Percentiles rank a stretch among this genome's conserved stretches.
phyloP scores from a whole-genome alignment of 2,797 vertebrate species.

The Protonibea diacanthus region DNA sequence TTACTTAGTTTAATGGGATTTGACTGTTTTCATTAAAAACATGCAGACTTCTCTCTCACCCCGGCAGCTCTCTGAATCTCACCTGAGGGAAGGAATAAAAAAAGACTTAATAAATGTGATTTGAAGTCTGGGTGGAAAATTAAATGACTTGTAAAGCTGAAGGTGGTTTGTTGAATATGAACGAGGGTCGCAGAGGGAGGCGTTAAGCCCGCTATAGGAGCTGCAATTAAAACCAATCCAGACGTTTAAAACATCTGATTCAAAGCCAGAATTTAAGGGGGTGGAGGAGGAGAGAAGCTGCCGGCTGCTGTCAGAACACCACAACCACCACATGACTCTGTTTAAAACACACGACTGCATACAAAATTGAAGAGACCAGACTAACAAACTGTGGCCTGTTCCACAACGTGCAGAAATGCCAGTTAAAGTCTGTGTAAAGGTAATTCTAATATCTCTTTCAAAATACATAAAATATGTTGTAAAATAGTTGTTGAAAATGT shows the following conservation, averaged over 20 bases:
- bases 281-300: conserved; percentile 6
- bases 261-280: conserved; percentile 8
- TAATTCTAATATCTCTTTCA: no score
- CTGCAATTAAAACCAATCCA: conserved; percentile 43
- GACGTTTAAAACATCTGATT: conserved; percentile 23
- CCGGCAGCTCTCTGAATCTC: neutral
- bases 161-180: conserved; percentile 42
- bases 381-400: neutral
- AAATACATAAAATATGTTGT: no score
- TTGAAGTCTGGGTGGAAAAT: conserved; percentile 43
- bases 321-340: neutral
- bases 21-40: conserved; percentile 22
- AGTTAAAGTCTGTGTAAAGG: no score
- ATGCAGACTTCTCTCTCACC: conserved; percentile 4
- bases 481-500: no score
- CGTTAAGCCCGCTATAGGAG: conserved; percentile 9
- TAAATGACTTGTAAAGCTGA: conserved; percentile 41
- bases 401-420: no score
- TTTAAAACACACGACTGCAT: conserved; percentile 21
- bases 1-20: conserved; percentile 26
- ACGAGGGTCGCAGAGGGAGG: conserved; percentile 33
- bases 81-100: conserved; percentile 22
- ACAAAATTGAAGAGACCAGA: neutral
- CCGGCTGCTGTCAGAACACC: conserved; percentile 22
- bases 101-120: conserved; percentile 35